Evolutionary conservation across 2,888 invertebrate genomes (phyloP).

Genomic region (Ypsolopha sequella): DNA sequence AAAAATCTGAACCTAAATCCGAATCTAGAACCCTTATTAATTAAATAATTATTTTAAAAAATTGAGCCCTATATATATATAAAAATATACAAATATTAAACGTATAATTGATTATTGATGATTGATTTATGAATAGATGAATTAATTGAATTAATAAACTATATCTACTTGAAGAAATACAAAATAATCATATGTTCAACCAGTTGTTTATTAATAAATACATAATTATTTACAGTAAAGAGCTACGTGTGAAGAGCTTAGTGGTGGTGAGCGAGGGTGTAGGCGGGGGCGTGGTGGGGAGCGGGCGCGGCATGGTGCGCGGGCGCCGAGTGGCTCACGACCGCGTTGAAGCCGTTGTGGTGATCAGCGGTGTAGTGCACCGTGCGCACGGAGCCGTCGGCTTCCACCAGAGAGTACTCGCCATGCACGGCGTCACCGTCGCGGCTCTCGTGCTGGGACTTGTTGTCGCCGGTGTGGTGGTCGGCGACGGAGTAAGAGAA

Average conservation of each 20-base stretch:
- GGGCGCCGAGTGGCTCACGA: slow-evolving; percentile 40
- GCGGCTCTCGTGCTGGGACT: slow-evolving; percentile 53
- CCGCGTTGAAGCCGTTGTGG: slow-evolving; percentile 46
- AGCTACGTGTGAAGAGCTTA: not conserved
- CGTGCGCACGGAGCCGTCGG: slow-evolving; percentile 59
- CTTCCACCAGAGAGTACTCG: slow-evolving; percentile 63
- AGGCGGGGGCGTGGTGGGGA: slow-evolving; percentile 11
- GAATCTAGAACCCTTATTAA: too few relatives aligned
- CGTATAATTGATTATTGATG: too few relatives aligned
- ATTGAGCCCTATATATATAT: too few relatives aligned
- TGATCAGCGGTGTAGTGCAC: slow-evolving; percentile 62
- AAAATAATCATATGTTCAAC: not conserved
- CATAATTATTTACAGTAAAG: not conserved
- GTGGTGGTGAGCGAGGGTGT: not conserved
- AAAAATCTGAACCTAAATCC: too few relatives aligned
- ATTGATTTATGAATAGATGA: too few relatives aligned
- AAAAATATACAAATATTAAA: too few relatives aligned
- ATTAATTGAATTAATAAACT: too few relatives aligned
- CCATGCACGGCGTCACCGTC: slow-evolving; percentile 69
- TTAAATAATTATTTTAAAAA: too few relatives aligned
- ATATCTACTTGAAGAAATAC: too few relatives aligned
- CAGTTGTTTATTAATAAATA: not conserved
- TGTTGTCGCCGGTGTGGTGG: slow-evolving; percentile 57
- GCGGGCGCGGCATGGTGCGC: slow-evolving; percentile 20
- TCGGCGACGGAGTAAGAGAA: slow-evolving; percentile 65